phyloP scores from a whole-genome alignment of 2,113 vertebrate genomes.

The Rhea americana region DNA sequence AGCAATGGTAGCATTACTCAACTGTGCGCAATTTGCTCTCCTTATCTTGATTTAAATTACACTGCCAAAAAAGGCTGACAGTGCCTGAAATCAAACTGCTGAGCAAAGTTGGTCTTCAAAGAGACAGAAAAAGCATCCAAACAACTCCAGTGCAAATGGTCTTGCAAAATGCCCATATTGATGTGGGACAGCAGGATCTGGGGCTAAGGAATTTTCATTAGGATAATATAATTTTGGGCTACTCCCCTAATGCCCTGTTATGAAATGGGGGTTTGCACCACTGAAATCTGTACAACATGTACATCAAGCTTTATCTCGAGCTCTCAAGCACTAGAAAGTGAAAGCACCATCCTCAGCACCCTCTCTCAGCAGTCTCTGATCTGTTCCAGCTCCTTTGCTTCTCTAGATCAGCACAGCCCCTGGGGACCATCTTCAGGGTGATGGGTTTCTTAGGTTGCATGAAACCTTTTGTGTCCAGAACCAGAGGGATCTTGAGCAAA shows the following conservation, averaged over 20 bases:
- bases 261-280: background rate
- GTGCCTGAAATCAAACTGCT: conserved; percentile 61
- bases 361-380: background rate
- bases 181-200: background rate
- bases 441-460: conserved; percentile 77
- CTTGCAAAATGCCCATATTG: conserved; percentile 40
- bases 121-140: background rate
- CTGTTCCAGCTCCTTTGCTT: conserved; percentile 15
- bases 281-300: background rate
- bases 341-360: background rate
- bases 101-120: conserved; percentile 55
- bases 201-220: background rate
- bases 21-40: conserved; percentile 63
- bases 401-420: background rate
- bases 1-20: conserved; percentile 48
- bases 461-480: conserved; percentile 68
- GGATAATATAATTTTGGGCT: background rate
- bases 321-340: background rate
- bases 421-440: conserved; percentile 76
- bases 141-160: conserved; percentile 32
- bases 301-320: background rate
- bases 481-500: conserved; percentile 76
- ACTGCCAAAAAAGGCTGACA: conserved; percentile 62
- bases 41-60: conserved; percentile 65
- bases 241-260: background rate